Evolutionary conservation across 2,888 invertebrate genomes (phyloP), one percentile per base, ranked within the genome.

Genomic region (Epinotia demarniana): DNA sequence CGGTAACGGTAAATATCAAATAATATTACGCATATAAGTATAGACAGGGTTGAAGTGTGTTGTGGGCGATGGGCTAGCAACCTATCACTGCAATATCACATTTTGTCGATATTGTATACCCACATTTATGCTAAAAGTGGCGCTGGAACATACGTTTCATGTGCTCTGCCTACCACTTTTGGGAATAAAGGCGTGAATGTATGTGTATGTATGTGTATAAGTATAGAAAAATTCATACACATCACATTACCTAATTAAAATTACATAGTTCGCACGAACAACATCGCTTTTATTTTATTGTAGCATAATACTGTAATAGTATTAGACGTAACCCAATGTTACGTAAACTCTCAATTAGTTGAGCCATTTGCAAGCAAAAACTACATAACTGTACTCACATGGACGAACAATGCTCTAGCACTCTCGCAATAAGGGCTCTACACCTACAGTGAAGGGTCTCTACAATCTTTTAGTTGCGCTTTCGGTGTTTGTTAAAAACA

Each of bases 261-360:
- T n/a, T 53, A 53, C 53, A 53, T n/a, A 53, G 53, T n/a, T 53
- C 53, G 53, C 6, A n/a, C n/a, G 53, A 53, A 53, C 13, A 53
- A 53, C 53, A 53, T 53, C 5, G 49, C 16, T 23, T 60, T 60
- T 19, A 13, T 8, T 16, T 60, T 68, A 68, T 19, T 9, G 0
- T 58, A 58, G n/a, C 43, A 27, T 43, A 19, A 57, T 58, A 58
- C 39, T 3, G 67, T 55, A 57, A 67, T 57, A 3, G 13, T 23
- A 69, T 69, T 69, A 69, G 23, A 69, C 46, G 58, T 46, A 60
- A 69, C 13, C 16, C 18, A 16, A 23, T 27, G 58, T 69, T 69
- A 60, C 60, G 6, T 60, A 69, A 69, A 46, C 39, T 43, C 23
- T 12, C 3, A 53, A 53, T 43, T 60, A 60, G 43, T 13, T 18